phyloP scores from a whole-genome alignment of 2,113 vertebrate genomes.

The Trochalopteron elliotii region DNA sequence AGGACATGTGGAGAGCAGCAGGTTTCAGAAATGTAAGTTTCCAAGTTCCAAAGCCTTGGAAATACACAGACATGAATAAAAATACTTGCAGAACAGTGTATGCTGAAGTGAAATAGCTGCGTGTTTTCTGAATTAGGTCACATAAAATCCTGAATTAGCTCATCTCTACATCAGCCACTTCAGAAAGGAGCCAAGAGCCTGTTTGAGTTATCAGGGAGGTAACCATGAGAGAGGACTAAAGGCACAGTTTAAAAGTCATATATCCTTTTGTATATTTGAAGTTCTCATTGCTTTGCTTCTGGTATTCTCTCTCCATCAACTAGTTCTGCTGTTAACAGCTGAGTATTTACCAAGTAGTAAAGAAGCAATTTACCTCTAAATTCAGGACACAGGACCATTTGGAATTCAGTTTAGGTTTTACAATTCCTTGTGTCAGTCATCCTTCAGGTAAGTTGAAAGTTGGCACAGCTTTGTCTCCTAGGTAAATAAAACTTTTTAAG shows the following conservation, averaged over 20 bases:
- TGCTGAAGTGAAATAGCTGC: background rate
- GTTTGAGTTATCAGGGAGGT: background rate
- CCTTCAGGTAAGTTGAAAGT: background rate
- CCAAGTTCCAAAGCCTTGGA: background rate
- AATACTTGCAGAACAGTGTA: background rate
- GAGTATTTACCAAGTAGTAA: background rate
- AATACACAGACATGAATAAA: background rate
- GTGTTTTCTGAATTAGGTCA: conserved; percentile 25
- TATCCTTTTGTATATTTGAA: background rate
- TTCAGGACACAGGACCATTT: background rate
- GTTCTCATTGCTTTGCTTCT: background rate
- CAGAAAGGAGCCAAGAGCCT: background rate
- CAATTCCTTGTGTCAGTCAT: background rate
- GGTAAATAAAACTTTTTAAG: background rate
- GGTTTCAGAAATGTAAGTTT: background rate
- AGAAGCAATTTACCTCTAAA: background rate
- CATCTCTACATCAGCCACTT: background rate
- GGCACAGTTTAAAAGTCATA: background rate
- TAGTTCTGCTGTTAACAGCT: background rate
- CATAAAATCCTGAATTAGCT: conserved; percentile 23
- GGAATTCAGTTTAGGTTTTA: background rate
- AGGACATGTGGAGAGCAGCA: background rate
- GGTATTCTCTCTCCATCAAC: background rate
- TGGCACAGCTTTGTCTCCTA: background rate
- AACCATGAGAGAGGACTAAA: background rate